Evolutionary conservation across 2,113 vertebrate species (phyloP).

Genomic region (Peromyscus maniculatus): DNA sequence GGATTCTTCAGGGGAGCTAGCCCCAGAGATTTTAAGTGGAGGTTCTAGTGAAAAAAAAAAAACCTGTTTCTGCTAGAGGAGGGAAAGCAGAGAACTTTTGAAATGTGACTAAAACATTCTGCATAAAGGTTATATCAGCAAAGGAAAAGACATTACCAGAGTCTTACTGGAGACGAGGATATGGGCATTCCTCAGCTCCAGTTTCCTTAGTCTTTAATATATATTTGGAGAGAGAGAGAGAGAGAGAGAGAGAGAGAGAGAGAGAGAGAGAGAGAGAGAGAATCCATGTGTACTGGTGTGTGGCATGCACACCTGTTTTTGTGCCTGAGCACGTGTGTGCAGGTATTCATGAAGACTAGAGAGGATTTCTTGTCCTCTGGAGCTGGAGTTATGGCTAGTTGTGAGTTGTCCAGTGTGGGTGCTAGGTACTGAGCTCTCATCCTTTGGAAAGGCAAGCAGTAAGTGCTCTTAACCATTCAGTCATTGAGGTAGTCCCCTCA

Average conservation of each 20-base stretch:
- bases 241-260: too few species aligned
- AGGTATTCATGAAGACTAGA: neutral
- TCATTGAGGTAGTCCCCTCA: neutral
- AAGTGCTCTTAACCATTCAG: neutral
- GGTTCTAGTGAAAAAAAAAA: neutral
- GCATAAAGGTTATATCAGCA: neutral
- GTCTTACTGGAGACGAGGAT: neutral
- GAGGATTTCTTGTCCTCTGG: neutral
- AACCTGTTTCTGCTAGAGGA: neutral
- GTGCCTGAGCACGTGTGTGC: neutral
- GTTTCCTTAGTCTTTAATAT: neutral
- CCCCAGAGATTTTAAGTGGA: neutral
- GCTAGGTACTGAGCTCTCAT: neutral
- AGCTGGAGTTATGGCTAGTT: neutral
- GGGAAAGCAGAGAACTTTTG: neutral
- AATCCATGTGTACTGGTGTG: neutral
- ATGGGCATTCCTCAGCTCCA: neutral
- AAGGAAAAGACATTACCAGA: neutral
- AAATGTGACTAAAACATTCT: neutral
- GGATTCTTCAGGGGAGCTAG: neutral
- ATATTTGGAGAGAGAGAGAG: neutral
- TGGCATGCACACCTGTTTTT: neutral
- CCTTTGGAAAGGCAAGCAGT: neutral
- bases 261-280: too few species aligned
- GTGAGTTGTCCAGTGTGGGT: neutral